Percentiles rank a stretch among this genome's conserved stretches.
phyloP scores from a whole-genome alignment of 2,113 vertebrate genomes.

The Erythrocercus mccallii region DNA sequence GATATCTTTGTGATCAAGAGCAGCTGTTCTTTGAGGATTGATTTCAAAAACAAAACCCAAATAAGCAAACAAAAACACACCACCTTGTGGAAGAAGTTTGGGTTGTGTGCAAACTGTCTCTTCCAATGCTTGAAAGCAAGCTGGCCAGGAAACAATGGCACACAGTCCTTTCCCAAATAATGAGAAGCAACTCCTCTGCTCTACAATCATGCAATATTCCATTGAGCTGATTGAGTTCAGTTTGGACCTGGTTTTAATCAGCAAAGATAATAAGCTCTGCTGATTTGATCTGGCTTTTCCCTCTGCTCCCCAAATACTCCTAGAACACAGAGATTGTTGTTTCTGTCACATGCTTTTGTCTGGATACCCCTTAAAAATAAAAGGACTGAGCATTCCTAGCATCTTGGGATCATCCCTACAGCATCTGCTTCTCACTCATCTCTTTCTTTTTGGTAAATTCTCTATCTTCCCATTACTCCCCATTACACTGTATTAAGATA shows the following conservation, averaged over 20 bases:
- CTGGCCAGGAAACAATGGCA: background rate
- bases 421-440: background rate
- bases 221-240: background rate
- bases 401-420: background rate
- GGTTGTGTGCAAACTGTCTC: background rate
- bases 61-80: background rate
- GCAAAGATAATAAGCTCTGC: background rate
- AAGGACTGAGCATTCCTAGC: background rate
- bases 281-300: background rate
- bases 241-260: background rate
- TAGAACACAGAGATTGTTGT: background rate
- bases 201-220: background rate
- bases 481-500: background rate
- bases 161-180: background rate
- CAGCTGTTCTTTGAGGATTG: background rate
- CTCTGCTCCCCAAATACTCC: background rate
- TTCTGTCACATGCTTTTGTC: background rate
- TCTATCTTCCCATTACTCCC: background rate
- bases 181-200: background rate
- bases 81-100: background rate
- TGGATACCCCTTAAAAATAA: background rate
- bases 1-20: background rate
- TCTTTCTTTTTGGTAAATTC: background rate
- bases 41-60: background rate
- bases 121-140: background rate